phyloP scores from a whole-genome alignment of 1,140 invertebrate genomes.

The Aethina tumida region DNA sequence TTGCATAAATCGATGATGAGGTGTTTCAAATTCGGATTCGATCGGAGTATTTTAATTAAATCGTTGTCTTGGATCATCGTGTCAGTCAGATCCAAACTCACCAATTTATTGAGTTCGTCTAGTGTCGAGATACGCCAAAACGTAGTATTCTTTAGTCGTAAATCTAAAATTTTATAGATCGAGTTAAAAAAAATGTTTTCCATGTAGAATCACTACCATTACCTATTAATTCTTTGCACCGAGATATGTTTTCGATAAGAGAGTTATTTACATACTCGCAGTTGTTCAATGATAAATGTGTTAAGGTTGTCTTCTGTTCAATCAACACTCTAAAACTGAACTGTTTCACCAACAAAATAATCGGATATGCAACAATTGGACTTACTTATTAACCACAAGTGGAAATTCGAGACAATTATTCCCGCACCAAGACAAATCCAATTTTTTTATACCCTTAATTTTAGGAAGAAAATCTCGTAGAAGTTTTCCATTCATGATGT shows the following conservation, averaged over 20 bases:
- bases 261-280: constrained; percentile 24
- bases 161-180: constrained; percentile 10
- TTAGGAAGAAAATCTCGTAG: constrained; percentile 42
- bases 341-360: background rate
- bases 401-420: constrained; percentile 46
- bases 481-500: constrained; percentile 37
- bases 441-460: constrained; percentile 59
- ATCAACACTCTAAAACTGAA: constrained; percentile 11
- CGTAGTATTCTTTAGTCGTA: constrained; percentile 14
- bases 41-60: constrained; percentile 52
- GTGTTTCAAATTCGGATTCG: constrained; percentile 58
- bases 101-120: constrained; percentile 48
- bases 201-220: background rate
- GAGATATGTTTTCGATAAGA: constrained; percentile 18
- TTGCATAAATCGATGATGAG: constrained; percentile 57
- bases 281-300: constrained; percentile 28
- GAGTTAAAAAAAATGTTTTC: background rate
- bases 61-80: constrained; percentile 54
- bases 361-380: too few species aligned
- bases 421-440: constrained; percentile 86
- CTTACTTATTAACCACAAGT: too few species aligned
- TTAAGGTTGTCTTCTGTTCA: constrained; percentile 28
- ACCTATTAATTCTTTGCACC: constrained; percentile 24
- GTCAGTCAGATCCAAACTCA: constrained; percentile 67
- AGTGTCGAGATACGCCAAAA: constrained; percentile 13